phyloP scores from a whole-genome alignment of 2,888 invertebrate genomes.

The Prenolepis imparis region DNA sequence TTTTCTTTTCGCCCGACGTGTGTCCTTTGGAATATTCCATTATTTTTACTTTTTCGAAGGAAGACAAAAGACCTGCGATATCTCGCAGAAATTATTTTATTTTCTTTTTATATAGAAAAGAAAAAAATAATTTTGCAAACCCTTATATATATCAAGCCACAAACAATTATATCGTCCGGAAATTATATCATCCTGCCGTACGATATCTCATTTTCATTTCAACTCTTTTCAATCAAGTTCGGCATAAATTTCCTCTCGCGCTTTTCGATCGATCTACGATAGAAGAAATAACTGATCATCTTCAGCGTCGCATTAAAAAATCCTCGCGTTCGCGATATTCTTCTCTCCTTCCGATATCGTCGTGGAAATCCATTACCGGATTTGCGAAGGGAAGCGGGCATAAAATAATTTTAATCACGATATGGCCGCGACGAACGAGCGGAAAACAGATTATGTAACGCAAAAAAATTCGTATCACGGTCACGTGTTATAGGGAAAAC shows the following conservation, averaged over 20 bases:
- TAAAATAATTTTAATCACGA: slow-evolving; percentile 72
- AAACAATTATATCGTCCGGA: not conserved
- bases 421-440: not conserved
- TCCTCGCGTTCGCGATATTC: not conserved
- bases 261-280: not conserved
- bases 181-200: not conserved
- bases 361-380: slow-evolving; percentile 44
- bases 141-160: not conserved
- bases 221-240: slow-evolving; percentile 14
- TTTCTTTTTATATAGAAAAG: not conserved
- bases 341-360: not conserved
- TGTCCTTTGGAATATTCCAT: slow-evolving; percentile 8
- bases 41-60: not conserved
- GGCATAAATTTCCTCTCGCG: slow-evolving; percentile 18
- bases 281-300: slow-evolving; percentile 36
- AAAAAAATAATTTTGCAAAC: not conserved
- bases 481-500: slow-evolving; percentile 68
- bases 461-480: slow-evolving; percentile 58
- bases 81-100: not conserved
- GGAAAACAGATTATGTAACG: not conserved
- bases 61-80: not conserved
- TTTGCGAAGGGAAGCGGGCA: slow-evolving; percentile 28
- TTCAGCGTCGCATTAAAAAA: not conserved
- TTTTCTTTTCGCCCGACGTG: not conserved
- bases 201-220: slow-evolving; percentile 19